These are phyloP conservation scores for Caenorhabditis sp. DNA, from an alignment of 2,888 invertebrate species.

Conservation along the genomic window DNA sequence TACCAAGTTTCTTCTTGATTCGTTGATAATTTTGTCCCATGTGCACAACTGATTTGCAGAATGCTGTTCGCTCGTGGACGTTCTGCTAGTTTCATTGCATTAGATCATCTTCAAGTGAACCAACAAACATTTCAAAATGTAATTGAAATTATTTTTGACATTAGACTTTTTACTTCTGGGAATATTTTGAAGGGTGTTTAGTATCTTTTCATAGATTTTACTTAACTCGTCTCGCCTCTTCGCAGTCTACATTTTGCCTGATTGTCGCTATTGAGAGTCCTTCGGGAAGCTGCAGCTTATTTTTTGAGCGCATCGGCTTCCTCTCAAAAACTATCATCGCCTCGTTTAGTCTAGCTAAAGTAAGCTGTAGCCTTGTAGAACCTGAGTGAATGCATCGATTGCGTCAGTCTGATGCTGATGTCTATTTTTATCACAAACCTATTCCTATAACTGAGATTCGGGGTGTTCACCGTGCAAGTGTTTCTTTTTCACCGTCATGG, in stretches of 20 bases:
- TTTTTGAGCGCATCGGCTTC: constrained; percentile 16
- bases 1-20: neutral
- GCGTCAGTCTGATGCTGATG: constrained; percentile 60
- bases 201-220: too few species aligned
- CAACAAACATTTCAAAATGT: constrained; percentile 46
- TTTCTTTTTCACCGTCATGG: constrained; percentile 57
- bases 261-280: constrained; percentile 52
- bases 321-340: constrained; percentile 24
- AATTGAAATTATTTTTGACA: neutral
- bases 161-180: too few species aligned
- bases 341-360: neutral
- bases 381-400: constrained; percentile 40
- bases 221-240: neutral
- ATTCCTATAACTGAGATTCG: constrained; percentile 54
- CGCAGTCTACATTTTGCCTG: constrained; percentile 10
- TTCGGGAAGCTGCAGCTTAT: constrained; percentile 4
- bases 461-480: constrained; percentile 56
- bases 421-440: constrained; percentile 52
- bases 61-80: constrained; percentile 79
- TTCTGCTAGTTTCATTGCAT: constrained; percentile 74
- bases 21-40: neutral
- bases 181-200: too few species aligned
- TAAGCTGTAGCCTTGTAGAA: neutral
- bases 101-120: constrained; percentile 68
- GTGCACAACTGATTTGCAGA: neutral